A percentile compares a stretch with the other conserved stretches of the same genome.
These are phyloP conservation scores for Leptinotarsa juncta DNA, from an alignment of 2,888 invertebrate genomes.

Conservation along the genomic window DNA sequence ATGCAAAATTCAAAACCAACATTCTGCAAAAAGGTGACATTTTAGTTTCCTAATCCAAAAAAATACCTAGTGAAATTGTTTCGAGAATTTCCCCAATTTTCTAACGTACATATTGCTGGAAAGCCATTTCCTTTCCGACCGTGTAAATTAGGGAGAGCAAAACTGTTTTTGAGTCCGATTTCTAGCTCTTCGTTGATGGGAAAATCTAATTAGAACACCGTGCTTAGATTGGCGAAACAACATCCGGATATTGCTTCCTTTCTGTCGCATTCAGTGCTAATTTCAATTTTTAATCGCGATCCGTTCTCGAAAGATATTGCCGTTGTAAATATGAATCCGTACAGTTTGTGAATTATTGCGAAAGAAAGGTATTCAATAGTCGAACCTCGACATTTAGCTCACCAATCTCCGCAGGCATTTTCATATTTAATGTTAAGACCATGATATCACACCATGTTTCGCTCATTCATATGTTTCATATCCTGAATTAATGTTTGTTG, in stretches of 20 bases:
- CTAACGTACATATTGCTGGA: too few relatives aligned
- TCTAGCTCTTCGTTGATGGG: too few relatives aligned
- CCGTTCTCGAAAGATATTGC: neutral
- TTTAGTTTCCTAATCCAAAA: too few relatives aligned
- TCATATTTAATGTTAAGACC: constrained; percentile 22
- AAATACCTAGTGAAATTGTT: too few relatives aligned
- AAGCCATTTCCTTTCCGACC: too few relatives aligned
- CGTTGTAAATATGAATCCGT: neutral
- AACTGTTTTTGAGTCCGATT: too few relatives aligned
- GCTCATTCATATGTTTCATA: constrained; percentile 16
- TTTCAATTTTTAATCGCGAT: neutral
- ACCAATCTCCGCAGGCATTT: constrained; percentile 26
- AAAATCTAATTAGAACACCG: neutral
- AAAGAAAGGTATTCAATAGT: constrained; percentile 28
- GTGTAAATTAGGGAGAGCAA: too few relatives aligned
- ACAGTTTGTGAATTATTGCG: constrained; percentile 19
- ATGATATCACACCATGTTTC: constrained; percentile 29
- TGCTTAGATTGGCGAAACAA: neutral
- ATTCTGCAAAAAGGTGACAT: too few relatives aligned
- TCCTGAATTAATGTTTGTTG: neutral
- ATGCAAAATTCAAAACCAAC: too few relatives aligned
- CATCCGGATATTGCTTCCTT: too few relatives aligned
- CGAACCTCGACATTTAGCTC: constrained; percentile 38
- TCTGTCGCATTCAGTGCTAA: too few relatives aligned
- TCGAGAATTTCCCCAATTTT: too few relatives aligned